Evolutionary conservation across 2,888 invertebrate species (phyloP), one percentile per base, ranked within the genome.

Genomic region (Euzetes globulus): DNA sequence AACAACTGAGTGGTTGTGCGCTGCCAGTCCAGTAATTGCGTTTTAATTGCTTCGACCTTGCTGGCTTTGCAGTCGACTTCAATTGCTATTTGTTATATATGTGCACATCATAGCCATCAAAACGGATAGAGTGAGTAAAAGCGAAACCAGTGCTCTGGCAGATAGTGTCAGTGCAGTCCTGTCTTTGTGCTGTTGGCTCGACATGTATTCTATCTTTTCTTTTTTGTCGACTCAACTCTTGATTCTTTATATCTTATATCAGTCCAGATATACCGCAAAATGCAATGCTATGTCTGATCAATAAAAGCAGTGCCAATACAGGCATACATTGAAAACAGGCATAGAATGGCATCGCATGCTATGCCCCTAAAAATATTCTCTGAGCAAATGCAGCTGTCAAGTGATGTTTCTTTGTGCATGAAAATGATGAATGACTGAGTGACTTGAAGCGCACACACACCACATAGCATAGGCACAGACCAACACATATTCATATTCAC

Each of bases 331-430:
- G 41, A 41, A 13, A 41, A 11, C 11, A 29, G n/a, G n/a, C n/a
- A 50, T 11, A 41, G 45, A 15, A 19, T 41, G 70, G 70, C 70
- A 45, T 50, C 37, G 50, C 72, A 58, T 58, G 29, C 60, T 72
- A 27, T 50, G 63, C 74, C 74, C 68, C 68, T 50, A 74, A 74
- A 68, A 74, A 74, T 74, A 52, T 74, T 65, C 70, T 45, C 71
- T 60, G 37, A 47, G 70, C 45, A 68, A 74, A 74, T 74, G 74
- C 74, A 74, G 74, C 74, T 74, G 74, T 74, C 74, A 74, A 68
- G 74, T 50, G 52, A 55, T 74, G 74, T 47, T 74, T 74, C 72
- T 60, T 72, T 72, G 72, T 72, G 52, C 73, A 60, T 74, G 47
- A 68, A 68, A 65, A 74, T 74, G 74, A 74, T 74, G 70, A 70